Conservation (phyloP, 2,888 invertebrate species). For the Cosmopolites sordidus region DNA sequence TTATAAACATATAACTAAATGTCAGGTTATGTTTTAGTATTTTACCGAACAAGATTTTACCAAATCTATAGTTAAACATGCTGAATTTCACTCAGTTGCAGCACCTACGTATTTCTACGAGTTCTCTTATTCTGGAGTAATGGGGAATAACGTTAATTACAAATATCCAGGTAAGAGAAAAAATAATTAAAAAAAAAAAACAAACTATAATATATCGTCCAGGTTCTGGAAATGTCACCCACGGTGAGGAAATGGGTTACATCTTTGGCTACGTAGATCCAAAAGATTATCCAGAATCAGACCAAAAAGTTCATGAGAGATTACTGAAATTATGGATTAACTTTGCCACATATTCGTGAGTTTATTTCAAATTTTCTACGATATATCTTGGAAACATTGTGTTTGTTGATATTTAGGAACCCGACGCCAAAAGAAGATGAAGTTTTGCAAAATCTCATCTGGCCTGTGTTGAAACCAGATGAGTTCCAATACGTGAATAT, state of each 20-base stretch:
- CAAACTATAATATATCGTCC: neutral
- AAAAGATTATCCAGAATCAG: conserved; percentile 17
- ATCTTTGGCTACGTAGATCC: conserved; percentile 24
- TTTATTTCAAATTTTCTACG: neutral
- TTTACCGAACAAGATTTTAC: conserved; percentile 23
- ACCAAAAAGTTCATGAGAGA: conserved; percentile 21
- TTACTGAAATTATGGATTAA: conserved; percentile 26
- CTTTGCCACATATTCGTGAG: conserved; percentile 23
- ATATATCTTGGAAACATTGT: neutral
- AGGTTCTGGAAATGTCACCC: conserved; percentile 28
- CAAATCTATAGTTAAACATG: conserved; percentile 22
- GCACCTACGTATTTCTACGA: conserved; percentile 19
- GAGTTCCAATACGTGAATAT: neutral
- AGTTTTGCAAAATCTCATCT: conserved; percentile 23
- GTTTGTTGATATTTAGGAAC: conserved; percentile 8
- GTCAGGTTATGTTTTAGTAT: conserved; percentile 6
- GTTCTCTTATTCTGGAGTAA: conserved; percentile 19
- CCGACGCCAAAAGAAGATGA: conserved; percentile 25
- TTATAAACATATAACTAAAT: neutral
- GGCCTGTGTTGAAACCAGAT: conserved; percentile 11
- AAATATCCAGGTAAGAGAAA: neutral
- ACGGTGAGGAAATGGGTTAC: conserved; percentile 32
- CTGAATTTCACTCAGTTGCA: conserved; percentile 16
- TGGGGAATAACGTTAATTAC: conserved; percentile 12
- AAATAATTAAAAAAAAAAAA: neutral